Evolutionary conservation across 1,140 invertebrate species (phyloP), one percentile per base, ranked within the genome.

Genomic region (Panulirus ornatus): DNA sequence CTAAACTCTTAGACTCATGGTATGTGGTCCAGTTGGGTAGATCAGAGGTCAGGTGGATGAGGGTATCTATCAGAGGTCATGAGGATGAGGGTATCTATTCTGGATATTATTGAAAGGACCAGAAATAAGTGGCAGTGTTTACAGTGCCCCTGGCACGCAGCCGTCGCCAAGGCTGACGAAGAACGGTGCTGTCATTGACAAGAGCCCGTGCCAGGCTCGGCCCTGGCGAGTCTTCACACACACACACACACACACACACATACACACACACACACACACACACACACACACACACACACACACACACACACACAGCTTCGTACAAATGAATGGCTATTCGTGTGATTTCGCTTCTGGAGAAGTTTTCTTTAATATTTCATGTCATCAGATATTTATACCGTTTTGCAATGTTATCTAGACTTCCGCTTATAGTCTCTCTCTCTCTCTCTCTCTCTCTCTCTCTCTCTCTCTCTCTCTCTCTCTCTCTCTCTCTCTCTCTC

Each of bases 271-370:
- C 30, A 47, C 44, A n/a, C 40, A 27, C 40, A 47, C 75, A 70
- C 66, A 70, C 66, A 70, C 66, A 70, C 66, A 3, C 66, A 3
- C 22, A 70, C 63, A 66, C 63, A 66, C 63, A 66, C 63, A 66
- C 63, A 66, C 63, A 66, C 63, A 66, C 63, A 66, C 63, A 66
- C n/a, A n/a, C 11, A 11, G n/a, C n/a, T n/a, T 58, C n/a, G 11
- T 58, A 11, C 51, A 58, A 58, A 58, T 14, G 51, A n/a, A n/a
- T n/a, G n/a, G n/a, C n/a, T n/a, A n/a, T n/a, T n/a, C n/a, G 9
- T 22, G 5, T 11, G 14, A 2, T 40, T 78, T 1, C 19, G 30
- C 36, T 78, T 51, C 16, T 79, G 11, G 36, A 38, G n/a, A 78
- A 78, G n/a, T 22, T 9, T 8, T 38, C 11, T 40, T 44, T 40